Base-by-base conservation (phyloP, 2,113 vertebrate species). In the Caranx ignobilis region DNA sequence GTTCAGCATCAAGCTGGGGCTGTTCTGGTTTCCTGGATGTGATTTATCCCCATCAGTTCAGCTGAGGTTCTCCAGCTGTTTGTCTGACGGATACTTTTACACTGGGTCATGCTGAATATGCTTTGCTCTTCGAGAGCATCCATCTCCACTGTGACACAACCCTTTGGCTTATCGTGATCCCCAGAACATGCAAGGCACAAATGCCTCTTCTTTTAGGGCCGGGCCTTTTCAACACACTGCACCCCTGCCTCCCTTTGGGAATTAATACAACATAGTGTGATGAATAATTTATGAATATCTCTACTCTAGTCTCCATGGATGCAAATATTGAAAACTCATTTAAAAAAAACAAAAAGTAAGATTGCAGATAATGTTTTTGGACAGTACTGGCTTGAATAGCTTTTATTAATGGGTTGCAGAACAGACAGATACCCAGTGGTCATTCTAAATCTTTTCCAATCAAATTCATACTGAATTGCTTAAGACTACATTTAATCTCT, bases 51-150 rank as follows among this genome's bases (percentile, higher is more conserved):
- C 75, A 48, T 82, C 82, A 85, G 89, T 86, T 82, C 80, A 75
- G 85, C 85, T 81, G 88, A 90, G 85, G 78, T 82, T 79, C 80
- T 84, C 88, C 91, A 94, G 93, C 93, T 95, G 92, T 91, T 92
- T 91, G 81, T 80, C 80, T 87, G 85, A 89, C 34, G 55, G 86
- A 91, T 94, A 89, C 85, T 89, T 90, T 89, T 87, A 84, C 89
- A 84, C 65, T 63, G 64, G 81, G 82, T 89, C 78, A 86, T 88
- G 73, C 88, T 90, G 86, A 90, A 88, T 80, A 88, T 83, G 75
- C 74, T 87, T 86, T 84, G 82, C 73, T 81, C 50, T 81, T 75
- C 54, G 26, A 70, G 60, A 83, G 76, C 75, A 83, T 91, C 81
- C 71, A 80, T 91, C 89, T 87, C 81, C 64, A 56, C 74, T 55